These are phyloP conservation scores for Drosophila simulans DNA, from an alignment of 1,140 invertebrate genomes.

Conservation along the genomic window DNA sequence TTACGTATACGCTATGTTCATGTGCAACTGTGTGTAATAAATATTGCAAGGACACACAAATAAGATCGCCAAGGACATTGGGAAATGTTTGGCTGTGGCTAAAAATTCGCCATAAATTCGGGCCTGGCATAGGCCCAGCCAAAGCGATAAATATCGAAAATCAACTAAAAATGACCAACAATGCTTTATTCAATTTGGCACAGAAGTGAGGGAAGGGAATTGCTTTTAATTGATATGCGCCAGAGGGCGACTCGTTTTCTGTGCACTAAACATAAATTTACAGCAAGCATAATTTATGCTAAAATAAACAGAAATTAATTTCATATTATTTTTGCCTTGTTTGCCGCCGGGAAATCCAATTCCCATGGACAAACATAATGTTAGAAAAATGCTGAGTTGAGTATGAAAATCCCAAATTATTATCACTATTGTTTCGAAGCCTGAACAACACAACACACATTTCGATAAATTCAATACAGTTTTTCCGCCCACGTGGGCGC, in stretches of 20 bases:
- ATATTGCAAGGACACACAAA: constrained; percentile 56
- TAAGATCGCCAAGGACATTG: constrained; percentile 64
- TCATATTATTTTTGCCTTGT: constrained; percentile 51
- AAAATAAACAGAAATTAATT: constrained; percentile 78
- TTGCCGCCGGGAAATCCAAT: constrained; percentile 29
- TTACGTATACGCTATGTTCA: constrained; percentile 65
- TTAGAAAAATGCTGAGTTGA: constrained; percentile 25
- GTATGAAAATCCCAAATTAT: constrained; percentile 30
- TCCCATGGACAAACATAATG: constrained; percentile 29
- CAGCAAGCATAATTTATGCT: constrained; percentile 61
- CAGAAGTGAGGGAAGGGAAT: constrained; percentile 21
- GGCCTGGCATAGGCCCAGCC: constrained; percentile 36
- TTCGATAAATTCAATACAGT: constrained; percentile 13
- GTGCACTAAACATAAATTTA: constrained; percentile 49
- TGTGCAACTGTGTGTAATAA: constrained; percentile 60
- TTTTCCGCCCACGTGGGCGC: background rate
- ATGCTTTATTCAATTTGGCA: constrained; percentile 58
- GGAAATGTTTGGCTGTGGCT: constrained; percentile 53
- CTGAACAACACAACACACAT: constrained; percentile 39
- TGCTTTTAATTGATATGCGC: constrained; percentile 69
- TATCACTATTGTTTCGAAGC: constrained; percentile 46
- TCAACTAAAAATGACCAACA: constrained; percentile 42
- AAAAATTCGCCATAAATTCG: constrained; percentile 60
- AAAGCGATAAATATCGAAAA: constrained; percentile 59
- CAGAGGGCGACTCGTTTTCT: constrained; percentile 24